Percentiles rank a stretch among this genome's conserved stretches.
These are phyloP conservation scores for Marmota monax DNA, from an alignment of 2,113 vertebrate species.

Conservation along the genomic window DNA sequence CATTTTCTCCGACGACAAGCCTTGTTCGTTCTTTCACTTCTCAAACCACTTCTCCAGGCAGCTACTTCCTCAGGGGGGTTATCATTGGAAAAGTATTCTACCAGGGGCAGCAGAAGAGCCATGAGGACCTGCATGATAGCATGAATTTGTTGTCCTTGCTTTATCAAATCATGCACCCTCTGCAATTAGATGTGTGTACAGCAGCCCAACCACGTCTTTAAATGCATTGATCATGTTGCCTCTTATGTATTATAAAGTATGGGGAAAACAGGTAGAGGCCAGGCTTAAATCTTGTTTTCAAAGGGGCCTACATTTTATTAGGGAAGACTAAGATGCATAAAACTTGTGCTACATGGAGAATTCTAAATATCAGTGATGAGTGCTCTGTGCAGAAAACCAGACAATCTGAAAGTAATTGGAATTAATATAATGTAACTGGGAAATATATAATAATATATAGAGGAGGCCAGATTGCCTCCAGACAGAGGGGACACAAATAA, in stretches of 20 bases:
- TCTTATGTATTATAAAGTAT: background rate
- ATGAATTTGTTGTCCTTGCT: background rate
- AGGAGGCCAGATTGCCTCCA: background rate
- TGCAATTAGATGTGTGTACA: background rate
- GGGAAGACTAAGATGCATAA: background rate
- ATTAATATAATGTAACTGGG: no score
- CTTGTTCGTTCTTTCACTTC: no score
- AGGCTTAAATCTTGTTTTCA: background rate
- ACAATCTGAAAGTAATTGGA: no score
- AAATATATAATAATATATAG: no score
- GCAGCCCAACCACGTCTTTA: background rate
- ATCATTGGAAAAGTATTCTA: background rate
- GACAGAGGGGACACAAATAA: background rate
- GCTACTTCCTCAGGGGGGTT: background rate
- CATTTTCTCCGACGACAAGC: no score
- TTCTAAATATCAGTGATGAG: background rate
- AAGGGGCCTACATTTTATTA: background rate
- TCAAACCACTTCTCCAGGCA: background rate
- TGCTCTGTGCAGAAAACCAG: background rate
- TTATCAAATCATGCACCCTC: background rate
- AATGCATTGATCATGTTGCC: background rate
- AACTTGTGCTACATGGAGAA: background rate
- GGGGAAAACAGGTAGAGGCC: background rate
- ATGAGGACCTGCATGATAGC: background rate
- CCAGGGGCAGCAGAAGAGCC: background rate